phyloP scores from a whole-genome alignment of 2,797 vertebrate species.

The Acropternis orthonyx region DNA sequence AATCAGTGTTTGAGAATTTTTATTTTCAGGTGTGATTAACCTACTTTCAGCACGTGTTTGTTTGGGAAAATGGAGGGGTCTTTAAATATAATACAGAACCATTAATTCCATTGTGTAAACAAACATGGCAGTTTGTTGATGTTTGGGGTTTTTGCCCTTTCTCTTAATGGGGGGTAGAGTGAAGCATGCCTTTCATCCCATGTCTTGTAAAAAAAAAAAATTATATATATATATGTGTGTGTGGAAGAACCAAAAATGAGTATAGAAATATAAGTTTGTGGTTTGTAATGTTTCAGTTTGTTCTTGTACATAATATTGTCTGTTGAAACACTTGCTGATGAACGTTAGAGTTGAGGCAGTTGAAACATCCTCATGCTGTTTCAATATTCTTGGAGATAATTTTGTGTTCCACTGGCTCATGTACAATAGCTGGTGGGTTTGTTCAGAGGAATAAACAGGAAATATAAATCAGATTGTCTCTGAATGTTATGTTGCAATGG shows the following conservation, averaged over 20 bases:
- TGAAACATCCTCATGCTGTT: not conserved
- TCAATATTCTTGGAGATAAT: not conserved
- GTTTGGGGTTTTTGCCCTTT: not conserved
- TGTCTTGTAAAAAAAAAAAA: not conserved
- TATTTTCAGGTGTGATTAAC: not conserved
- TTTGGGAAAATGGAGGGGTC: not conserved
- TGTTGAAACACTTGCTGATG: not conserved
- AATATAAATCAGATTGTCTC: not conserved
- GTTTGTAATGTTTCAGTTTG: not conserved
- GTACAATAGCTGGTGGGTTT: not conserved
- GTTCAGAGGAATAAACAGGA: not conserved
- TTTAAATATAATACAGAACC: not conserved
- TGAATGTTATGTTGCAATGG: not conserved
- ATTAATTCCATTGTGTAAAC: not conserved
- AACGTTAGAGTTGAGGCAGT: not conserved
- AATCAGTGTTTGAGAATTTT: not conserved
- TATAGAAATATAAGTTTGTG: not conserved
- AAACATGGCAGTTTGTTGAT: not conserved
- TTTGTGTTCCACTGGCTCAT: not conserved
- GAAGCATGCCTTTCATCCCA: not conserved
- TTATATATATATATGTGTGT: no score
- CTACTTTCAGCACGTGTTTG: not conserved
- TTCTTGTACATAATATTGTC: not conserved
- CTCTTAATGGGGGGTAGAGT: not conserved
- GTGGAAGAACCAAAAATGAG: not conserved